phyloP scores from a whole-genome alignment of 2,797 vertebrate genomes.

The Scleropages formosus region DNA sequence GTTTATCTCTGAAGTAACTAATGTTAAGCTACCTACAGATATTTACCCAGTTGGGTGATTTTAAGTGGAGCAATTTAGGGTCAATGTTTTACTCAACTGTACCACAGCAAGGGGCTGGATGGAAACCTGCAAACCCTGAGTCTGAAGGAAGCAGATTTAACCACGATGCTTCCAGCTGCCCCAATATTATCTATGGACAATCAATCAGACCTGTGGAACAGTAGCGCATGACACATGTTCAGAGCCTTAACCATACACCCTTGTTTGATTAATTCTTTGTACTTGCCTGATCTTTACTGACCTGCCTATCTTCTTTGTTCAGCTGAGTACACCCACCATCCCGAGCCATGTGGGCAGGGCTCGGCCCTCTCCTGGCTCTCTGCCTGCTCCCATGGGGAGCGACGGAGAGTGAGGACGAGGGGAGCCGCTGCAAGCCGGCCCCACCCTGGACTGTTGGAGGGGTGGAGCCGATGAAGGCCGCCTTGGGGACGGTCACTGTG shows the following conservation, averaged over 20 bases:
- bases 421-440: conserved; percentile 69
- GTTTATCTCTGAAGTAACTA: too few species aligned
- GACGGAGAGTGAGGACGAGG: conserved; percentile 73
- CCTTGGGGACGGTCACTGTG: conserved; percentile 77
- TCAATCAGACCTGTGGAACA: neutral
- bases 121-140: too few species aligned
- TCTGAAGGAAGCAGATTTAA: neutral
- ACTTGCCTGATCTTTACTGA: conserved; percentile 30
- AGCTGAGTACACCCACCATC: conserved; percentile 41
- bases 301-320: conserved; percentile 31
- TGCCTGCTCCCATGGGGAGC: conserved; percentile 80
- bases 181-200: neutral
- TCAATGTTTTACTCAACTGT: too few species aligned
- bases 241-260: neutral
- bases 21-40: too few species aligned
- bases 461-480: conserved; percentile 75
- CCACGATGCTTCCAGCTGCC: conserved; percentile 16
- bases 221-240: neutral
- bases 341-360: conserved; percentile 78
- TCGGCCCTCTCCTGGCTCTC: conserved; percentile 83
- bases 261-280: neutral
- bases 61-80: too few species aligned
- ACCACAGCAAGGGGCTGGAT: too few species aligned
- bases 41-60: too few species aligned
- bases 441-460: conserved; percentile 78